These are phyloP conservation scores for Drosophila kuntzei DNA, from an alignment of 2,888 invertebrate species.

Conservation along the genomic window DNA sequence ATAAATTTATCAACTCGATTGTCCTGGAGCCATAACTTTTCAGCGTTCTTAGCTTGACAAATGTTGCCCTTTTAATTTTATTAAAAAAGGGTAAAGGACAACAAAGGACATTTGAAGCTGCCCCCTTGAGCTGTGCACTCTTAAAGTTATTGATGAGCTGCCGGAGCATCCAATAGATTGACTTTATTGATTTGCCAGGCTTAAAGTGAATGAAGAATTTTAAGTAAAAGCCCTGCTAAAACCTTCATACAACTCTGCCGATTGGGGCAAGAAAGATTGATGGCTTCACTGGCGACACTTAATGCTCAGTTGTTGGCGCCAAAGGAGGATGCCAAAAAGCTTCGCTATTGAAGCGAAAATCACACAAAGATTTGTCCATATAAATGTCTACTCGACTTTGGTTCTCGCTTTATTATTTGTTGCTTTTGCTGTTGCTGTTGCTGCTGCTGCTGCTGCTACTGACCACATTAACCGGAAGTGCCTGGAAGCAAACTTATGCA, in stretches of 20 bases:
- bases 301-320: constrained; percentile 61
- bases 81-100: constrained; percentile 55
- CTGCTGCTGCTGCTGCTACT: constrained; percentile 35
- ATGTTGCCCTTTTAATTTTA: constrained; percentile 59
- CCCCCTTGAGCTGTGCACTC: constrained; percentile 23
- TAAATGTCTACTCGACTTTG: constrained; percentile 63
- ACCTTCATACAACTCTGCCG: constrained; percentile 17
- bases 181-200: constrained; percentile 66
- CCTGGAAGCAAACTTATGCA: constrained; percentile 76
- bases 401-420: constrained; percentile 46
- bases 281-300: constrained; percentile 65
- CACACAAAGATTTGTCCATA: constrained; percentile 71
- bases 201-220: constrained; percentile 50
- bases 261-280: constrained; percentile 59
- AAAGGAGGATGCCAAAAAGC: constrained; percentile 29
- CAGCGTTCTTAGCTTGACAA: constrained; percentile 39
- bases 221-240: constrained; percentile 24
- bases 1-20: constrained; percentile 31
- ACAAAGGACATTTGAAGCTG: constrained; percentile 31
- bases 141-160: constrained; percentile 57
- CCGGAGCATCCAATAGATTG: constrained; percentile 45
- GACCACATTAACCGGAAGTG: constrained; percentile 81
- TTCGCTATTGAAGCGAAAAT: constrained; percentile 68
- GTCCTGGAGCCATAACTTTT: constrained; percentile 2
- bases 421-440: constrained; percentile 33